Conservation (phyloP, 1,140 invertebrate species). For the Procambarus virginalis region DNA sequence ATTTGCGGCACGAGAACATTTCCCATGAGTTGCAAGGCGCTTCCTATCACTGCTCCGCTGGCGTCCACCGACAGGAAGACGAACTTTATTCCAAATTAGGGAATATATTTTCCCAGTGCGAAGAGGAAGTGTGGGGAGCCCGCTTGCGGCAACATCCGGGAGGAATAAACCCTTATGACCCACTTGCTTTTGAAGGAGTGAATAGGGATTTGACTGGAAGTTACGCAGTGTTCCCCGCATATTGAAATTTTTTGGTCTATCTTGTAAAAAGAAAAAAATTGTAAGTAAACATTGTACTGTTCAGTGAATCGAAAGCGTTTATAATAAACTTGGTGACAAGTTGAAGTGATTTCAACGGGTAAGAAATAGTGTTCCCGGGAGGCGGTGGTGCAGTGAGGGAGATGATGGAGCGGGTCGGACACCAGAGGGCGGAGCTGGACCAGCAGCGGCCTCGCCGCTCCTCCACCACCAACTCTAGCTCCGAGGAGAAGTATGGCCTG, state of each 20-base stretch:
- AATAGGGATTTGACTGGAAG: too few species aligned
- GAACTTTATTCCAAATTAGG: constrained; percentile 1
- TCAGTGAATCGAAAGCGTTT: not conserved
- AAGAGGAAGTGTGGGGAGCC: constrained; percentile 3
- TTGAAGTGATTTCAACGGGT: not conserved
- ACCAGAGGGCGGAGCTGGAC: not conserved
- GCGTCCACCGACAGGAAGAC: not conserved
- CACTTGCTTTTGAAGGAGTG: too few species aligned
- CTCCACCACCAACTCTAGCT: not conserved
- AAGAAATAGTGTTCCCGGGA: not conserved
- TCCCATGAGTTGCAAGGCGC: too few species aligned
- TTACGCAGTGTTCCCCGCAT: too few species aligned
- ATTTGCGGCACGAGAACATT: too few species aligned
- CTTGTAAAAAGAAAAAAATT: too few species aligned
- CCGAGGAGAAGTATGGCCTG: constrained; percentile 75
- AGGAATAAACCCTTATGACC: not conserved
- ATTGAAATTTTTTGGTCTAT: too few species aligned
- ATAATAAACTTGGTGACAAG: not conserved
- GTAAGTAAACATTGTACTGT: too few species aligned
- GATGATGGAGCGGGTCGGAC: not conserved
- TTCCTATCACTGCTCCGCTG: not conserved
- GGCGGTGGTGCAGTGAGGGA: not conserved
- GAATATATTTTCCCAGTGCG: not conserved
- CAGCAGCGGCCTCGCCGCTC: not conserved
- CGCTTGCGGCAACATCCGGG: not conserved